Conservation (phyloP, 2,888 invertebrate genomes). For the Anorthoa munda region DNA sequence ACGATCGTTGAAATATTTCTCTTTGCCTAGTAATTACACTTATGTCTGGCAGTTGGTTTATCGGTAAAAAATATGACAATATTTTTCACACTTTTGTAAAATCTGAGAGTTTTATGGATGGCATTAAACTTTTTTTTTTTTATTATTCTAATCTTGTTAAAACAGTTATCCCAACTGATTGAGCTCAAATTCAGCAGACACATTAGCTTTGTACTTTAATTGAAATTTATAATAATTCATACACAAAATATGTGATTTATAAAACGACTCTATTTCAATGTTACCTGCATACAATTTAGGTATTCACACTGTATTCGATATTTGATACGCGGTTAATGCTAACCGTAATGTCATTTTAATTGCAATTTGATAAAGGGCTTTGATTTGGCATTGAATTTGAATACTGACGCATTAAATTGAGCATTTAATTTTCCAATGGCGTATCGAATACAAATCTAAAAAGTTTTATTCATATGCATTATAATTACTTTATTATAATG, state of each 20-base stretch:
- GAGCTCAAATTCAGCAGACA: no score
- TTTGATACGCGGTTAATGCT: not conserved
- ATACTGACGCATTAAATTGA: not conserved
- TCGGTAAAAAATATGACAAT: no score
- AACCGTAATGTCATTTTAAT: not conserved
- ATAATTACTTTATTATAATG: no score
- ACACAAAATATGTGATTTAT: not conserved
- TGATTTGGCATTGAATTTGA: conserved; percentile 5
- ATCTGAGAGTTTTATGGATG: no score
- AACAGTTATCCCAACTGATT: no score
- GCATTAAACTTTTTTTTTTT: no score
- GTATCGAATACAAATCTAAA: not conserved
- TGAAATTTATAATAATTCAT: not conserved
- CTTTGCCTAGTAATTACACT: no score
- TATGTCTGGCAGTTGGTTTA: no score
- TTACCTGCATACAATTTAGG: not conserved
- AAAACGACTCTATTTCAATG: not conserved
- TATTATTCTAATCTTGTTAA: no score
- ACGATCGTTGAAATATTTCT: no score
- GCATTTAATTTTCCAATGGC: not conserved
- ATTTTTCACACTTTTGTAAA: no score
- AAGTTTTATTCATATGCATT: not conserved
- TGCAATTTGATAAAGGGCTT: conserved; percentile 6
- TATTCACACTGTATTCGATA: not conserved
- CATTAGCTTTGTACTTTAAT: no score